Conservation (phyloP, 2,797 vertebrate species). For the Muraenolepis orangiensis region DNA sequence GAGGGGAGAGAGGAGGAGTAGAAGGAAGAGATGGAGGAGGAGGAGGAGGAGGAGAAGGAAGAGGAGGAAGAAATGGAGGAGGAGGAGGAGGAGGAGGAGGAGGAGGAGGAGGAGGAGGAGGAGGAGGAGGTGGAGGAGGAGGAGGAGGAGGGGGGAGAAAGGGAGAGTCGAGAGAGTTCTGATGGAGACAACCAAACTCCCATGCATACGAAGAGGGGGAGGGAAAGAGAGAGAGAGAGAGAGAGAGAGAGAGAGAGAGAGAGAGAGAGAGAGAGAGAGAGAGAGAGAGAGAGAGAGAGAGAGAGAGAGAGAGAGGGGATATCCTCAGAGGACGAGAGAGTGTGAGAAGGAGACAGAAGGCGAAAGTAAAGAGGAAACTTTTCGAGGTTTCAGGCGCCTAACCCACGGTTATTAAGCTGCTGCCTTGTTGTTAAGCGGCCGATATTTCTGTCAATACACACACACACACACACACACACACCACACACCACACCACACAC, state of each 20-base stretch:
- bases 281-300: constrained; percentile 25
- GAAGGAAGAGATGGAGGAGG: not conserved
- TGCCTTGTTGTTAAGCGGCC: not conserved
- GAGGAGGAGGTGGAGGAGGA: not conserved
- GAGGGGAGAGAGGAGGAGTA: constrained; percentile 1
- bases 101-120: constrained; percentile 13
- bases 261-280: constrained; percentile 24
- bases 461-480: not conserved
- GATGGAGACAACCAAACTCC: not conserved
- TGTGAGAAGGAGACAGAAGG: constrained; percentile 30
- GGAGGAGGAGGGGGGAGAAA: constrained; percentile 19
- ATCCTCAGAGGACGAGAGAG: constrained; percentile 6
- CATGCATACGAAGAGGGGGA: constrained; percentile 42
- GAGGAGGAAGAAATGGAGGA: constrained; percentile 18
- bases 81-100: constrained; percentile 30
- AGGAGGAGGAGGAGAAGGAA: constrained; percentile 24
- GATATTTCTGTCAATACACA: not conserved
- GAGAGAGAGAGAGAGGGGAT: constrained; percentile 20
- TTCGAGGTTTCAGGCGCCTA: not conserved
- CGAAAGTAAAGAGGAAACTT: constrained; percentile 8
- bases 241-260: constrained; percentile 22
- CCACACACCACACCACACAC: not conserved
- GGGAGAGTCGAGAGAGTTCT: constrained; percentile 6
- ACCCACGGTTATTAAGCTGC: not conserved
- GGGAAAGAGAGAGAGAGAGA: constrained; percentile 8